Percentiles rank a stretch among this genome's conserved stretches.
Evolutionary conservation across 2,113 vertebrate species (phyloP).

Genomic region (Tragelaphus scriptus): DNA sequence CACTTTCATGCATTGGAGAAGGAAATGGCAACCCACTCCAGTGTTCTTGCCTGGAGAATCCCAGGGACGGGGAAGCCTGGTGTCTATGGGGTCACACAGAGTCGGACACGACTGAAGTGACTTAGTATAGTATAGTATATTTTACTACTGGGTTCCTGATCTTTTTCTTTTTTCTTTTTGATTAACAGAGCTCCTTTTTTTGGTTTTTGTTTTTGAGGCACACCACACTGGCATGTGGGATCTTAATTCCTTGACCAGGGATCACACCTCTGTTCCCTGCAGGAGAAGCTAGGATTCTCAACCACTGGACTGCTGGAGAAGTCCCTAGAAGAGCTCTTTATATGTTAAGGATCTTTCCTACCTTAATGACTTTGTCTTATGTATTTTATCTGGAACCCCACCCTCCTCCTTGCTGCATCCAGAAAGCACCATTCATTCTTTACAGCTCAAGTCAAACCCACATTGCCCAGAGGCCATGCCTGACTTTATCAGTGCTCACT

Average conservation of each 20-base stretch:
- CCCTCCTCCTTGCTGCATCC: not conserved
- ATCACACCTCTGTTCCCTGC: not conserved
- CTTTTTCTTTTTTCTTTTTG: not conserved
- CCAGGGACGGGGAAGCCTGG: too few species aligned
- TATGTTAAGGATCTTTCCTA: not conserved
- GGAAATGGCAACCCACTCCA: too few species aligned
- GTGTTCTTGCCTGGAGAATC: too few species aligned
- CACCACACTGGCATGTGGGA: not conserved
- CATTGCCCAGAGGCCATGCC: not conserved
- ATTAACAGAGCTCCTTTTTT: not conserved
- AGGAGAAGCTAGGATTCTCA: not conserved
- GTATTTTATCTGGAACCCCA: not conserved
- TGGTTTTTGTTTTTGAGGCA: not conserved
- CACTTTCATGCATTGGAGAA: too few species aligned
- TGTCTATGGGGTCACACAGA: too few species aligned
- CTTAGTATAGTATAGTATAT: too few species aligned
- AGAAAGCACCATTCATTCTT: not conserved
- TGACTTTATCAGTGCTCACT: not conserved
- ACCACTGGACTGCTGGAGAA: not conserved
- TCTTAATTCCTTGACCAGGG: not conserved
- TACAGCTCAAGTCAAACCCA: not conserved
- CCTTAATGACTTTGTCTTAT: slow-evolving; percentile 6
- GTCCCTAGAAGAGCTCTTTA: not conserved
- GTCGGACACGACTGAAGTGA: too few species aligned
- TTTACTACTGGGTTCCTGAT: not conserved